Percentiles rank a stretch among this genome's conserved stretches.
These are phyloP conservation scores for Gallinago nigripennis DNA, from an alignment of 2,797 vertebrate species.

Conservation along the genomic window DNA sequence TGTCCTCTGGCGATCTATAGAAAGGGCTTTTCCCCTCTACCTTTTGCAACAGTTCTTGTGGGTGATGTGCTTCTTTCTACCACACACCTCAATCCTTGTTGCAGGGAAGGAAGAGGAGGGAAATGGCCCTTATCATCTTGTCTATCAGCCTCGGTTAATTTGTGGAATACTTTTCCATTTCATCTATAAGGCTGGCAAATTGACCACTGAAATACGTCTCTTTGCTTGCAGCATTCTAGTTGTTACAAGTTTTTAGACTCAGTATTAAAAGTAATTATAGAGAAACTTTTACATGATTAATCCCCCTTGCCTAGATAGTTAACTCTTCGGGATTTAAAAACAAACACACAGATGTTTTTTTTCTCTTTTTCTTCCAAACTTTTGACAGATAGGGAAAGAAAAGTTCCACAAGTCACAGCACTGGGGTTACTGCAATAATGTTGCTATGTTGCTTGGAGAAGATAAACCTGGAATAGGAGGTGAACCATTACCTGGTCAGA, in stretches of 20 bases:
- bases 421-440: conserved; percentile 80
- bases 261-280: background rate
- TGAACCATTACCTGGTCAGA: conserved; percentile 79
- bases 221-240: background rate
- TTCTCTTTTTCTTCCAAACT: conserved; percentile 5
- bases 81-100: background rate
- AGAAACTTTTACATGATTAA: background rate
- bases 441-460: conserved; percentile 78
- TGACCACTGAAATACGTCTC: background rate
- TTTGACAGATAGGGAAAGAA: conserved; percentile 81
- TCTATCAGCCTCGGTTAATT: background rate
- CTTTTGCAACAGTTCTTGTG: background rate
- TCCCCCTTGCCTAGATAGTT: background rate
- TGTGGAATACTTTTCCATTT: background rate
- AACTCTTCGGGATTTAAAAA: background rate
- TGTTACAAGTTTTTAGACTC: background rate
- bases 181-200: background rate
- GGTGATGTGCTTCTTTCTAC: background rate
- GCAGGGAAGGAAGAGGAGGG: background rate
- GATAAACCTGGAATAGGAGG: conserved; percentile 88
- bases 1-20: background rate
- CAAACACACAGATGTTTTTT: background rate
- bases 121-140: accelerated
- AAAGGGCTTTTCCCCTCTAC: background rate
- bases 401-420: conserved; percentile 91